Evolutionary conservation across 1,140 invertebrate genomes (phyloP).

Genomic region (Heliothis subflexa): DNA sequence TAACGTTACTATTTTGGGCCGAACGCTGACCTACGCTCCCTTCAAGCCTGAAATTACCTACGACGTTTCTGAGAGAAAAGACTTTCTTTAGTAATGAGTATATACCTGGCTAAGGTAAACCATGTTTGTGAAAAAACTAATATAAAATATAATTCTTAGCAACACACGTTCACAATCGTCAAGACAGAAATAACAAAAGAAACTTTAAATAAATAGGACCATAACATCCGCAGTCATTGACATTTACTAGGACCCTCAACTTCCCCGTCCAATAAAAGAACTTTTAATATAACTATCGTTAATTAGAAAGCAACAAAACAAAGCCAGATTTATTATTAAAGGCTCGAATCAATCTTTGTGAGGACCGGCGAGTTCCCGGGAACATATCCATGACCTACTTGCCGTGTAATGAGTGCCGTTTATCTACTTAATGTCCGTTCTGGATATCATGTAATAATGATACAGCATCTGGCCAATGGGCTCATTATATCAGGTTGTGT

Average conservation of each 20-base stretch:
- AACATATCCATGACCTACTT: constrained; percentile 28
- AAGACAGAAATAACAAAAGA: background rate
- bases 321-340: constrained; percentile 39
- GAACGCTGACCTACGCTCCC: constrained; percentile 24
- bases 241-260: background rate
- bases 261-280: constrained; percentile 18
- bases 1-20: constrained; percentile 22
- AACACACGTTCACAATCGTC: background rate
- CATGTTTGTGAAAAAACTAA: background rate
- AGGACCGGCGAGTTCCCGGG: constrained; percentile 3
- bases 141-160: background rate
- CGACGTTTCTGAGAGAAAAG: background rate
- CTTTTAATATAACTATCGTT: constrained; percentile 31
- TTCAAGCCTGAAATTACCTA: constrained; percentile 27
- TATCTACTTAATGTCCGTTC: constrained; percentile 73
- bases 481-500: constrained; percentile 68
- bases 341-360: constrained; percentile 21
- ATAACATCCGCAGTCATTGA: no score
- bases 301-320: constrained; percentile 37
- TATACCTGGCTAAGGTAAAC: background rate
- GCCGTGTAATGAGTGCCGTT: constrained; percentile 72
- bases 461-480: constrained; percentile 69
- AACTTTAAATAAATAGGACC: no score
- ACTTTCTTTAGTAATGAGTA: background rate
- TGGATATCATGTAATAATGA: constrained; percentile 78